A percentile compares a stretch with the other conserved stretches of the same genome.
Evolutionary conservation across 92 coral and sea anemone species (phyloP).

Genomic region (Montipora capitata): DNA sequence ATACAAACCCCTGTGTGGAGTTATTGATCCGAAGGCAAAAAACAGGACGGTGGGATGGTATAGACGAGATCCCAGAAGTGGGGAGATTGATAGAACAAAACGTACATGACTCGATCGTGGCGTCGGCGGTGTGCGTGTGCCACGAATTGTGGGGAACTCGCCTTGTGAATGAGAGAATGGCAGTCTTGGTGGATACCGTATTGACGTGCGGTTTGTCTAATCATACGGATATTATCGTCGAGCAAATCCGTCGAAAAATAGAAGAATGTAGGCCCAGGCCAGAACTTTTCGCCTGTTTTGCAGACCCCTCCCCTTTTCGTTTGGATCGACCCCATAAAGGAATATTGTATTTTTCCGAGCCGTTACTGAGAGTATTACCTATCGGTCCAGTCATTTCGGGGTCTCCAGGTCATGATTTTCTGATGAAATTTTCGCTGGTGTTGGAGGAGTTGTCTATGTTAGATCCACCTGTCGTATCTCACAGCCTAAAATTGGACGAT

Average conservation of each 20-base stretch:
- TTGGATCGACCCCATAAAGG: background rate
- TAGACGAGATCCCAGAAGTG: background rate
- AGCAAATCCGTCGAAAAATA: background rate
- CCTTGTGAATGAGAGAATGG: background rate
- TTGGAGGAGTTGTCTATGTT: background rate
- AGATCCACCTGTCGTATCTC: background rate
- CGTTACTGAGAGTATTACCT: background rate
- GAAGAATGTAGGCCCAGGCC: background rate
- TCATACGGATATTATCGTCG: background rate
- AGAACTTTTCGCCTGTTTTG: constrained; percentile 1
- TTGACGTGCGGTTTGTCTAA: background rate
- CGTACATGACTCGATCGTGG: background rate
- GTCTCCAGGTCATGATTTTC: background rate
- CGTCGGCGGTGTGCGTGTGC: background rate
- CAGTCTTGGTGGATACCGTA: background rate
- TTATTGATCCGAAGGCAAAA: background rate
- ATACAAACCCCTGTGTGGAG: background rate
- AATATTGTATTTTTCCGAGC: constrained; percentile 5
- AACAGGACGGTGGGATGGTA: background rate
- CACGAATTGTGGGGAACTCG: constrained; percentile 25
- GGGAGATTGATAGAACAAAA: background rate
- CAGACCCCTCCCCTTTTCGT: background rate
- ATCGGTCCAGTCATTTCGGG: constrained; percentile 8
- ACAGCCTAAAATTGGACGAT: background rate
- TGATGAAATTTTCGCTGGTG: background rate